Base-by-base conservation (phyloP, 1,140 invertebrate species). In the Drosophila tsacasi region DNA sequence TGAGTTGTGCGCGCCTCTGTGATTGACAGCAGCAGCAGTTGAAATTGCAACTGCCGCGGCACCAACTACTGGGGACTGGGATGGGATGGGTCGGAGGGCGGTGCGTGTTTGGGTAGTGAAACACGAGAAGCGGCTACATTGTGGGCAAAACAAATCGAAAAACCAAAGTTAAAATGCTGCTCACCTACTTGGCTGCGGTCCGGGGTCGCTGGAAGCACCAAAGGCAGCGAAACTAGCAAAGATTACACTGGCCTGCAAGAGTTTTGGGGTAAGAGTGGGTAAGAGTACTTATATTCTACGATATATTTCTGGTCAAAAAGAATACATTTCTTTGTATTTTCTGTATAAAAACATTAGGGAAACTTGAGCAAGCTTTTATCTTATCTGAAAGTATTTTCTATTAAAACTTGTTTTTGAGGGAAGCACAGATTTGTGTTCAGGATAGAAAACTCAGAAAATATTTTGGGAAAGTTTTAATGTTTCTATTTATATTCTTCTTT, bases 151-250 rank as follows among this genome's bases (percentile, higher is more conserved):
- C 76, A 90, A 90, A 90, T 90, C 71, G 76, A 90, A 90, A 90
- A 90, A 90, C 85, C 85, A 90, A 90, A 89, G 85, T 84, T 89
- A 89, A 89, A 89, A 89, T 89, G 84, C 78, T 81, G 84, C 84
- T 89, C 84, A 84, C 84, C 84, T 79, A 83, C 84, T 83, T 87
- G 81, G 64, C 68, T 83, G 83, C 83, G 83, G 83, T 80, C 82
- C 61, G 68, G 67, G 37, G 75, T 58, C 50, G 67, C 54, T 40
- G 25, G 12, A 54, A 40, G 49, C 23, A 47, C 3, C 27, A 54
- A 25, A 44, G 60, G 37, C 23, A 60, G 40, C 57, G 54, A 57
- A 35, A 50, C 44, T 46, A 67, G 30, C 50, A 54, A 42, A 35
- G 37, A 23, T 25, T 57, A 47, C 46, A 50, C 54, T 55, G 54